Base-by-base conservation (phyloP, 2,797 vertebrate species). In the Luscinia luscinia region DNA sequence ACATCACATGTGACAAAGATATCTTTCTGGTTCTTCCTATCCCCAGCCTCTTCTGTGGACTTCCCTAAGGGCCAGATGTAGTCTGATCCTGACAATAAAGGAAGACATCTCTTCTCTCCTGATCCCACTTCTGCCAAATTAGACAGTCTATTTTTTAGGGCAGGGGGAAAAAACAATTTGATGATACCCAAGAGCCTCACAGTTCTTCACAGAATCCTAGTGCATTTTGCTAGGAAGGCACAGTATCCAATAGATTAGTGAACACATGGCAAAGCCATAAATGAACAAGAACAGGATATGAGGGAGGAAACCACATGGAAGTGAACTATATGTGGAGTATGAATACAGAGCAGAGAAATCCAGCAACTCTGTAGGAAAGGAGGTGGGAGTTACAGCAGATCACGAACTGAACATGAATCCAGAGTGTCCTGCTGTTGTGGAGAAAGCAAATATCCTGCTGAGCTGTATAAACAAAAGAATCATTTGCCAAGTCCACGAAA, bases 401-500 rank as follows among this genome's bases (percentile, higher is more conserved):
- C 89, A 87, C 27, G 23, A 91, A 85, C 61, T 72, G 76, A 80
- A 74, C 69, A 32, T 51, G 84, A 81, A 87, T 81, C 82, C 73
- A 86, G 41, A 72, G 54, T 62, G 54, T 58, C 73, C 82, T 88
- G 79, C 87, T 93, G 79, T 62, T 85, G n/a, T 59, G 87, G 75
- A 94, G 49, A 91, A 93, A 88, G 87, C 41, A 94, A 95, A 94
- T 59, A 94, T 54, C 89, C 43, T 46, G 12, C 76, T 83, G 66
- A 63, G 62, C 62, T 94, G 54, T 75, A 78, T 91, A 96, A 96
- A 91, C 85, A 91, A 78, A 88, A 88, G 58, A 66, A 89, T 72
- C 55, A 1, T 64, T 96, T 93, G 54, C 79, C 85, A 91, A 91
- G 54, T n/a, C 79, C 79, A 72, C 0, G 0, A 78, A 91, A 88